Evolutionary conservation across 2,113 vertebrate species (phyloP), one percentile per base, ranked within the genome.

Genomic region (Colaptes auratus): DNA sequence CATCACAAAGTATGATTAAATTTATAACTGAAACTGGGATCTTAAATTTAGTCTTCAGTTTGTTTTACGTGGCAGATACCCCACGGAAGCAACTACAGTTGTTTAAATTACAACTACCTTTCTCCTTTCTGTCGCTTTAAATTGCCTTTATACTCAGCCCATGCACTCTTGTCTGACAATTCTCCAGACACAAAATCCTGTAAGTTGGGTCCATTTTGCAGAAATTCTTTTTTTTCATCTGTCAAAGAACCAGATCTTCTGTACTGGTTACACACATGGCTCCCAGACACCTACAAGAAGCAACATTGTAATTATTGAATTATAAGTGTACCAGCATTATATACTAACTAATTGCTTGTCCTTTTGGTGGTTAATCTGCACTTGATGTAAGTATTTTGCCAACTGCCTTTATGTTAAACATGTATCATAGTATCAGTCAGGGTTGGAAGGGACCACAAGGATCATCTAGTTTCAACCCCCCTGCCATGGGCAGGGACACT

Each of bases 41-140:
- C 4, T 73, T 44, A 1, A 70, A 63, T 18, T 9, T 24, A 65
- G 4, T 21, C 35, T 82, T 74, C 1, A 8, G 64, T 53, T 75
- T 53, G 25, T 55, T 82, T 66, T 63, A 28, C 0, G 0, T 3
- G 6, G 19, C 23, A 44, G 36, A 53, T 11, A 6, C 2, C 6
- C 6, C 19, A 30, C 1, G 27, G 65, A 48, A 65, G 25, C 33
- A 79, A 23, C 27, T 33, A 5, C 55, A 73, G 39, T 28, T 72
- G 39, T 50, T 63, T 56, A 67, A 86, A 35, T 72, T 82, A 67
- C 58, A 71, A 12, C 87, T 96, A 99, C 99, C 99, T 98, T 96
- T 99, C 99, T 96, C 99, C 99, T 94, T 99, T 99, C 89, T 98
- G 97, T 36, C 99, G 98, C 95, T 98, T 99, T 94, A 99, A 97